Evolutionary conservation across 1,140 invertebrate genomes (phyloP), one percentile per base, ranked within the genome.

Genomic region (Drosophila ohnishii): DNA sequence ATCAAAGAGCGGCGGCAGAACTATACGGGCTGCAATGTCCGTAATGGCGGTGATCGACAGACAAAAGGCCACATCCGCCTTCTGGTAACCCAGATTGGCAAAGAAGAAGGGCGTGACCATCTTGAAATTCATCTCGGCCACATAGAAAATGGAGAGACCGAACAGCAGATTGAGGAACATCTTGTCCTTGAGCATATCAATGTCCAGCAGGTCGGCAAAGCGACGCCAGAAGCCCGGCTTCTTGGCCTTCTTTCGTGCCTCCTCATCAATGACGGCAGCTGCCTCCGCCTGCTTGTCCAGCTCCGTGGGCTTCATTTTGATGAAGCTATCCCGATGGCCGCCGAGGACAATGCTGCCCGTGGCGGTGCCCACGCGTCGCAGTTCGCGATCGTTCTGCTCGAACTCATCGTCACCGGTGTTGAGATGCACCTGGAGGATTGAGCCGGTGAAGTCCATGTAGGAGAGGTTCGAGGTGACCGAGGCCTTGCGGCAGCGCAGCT

Each of bases 71-170:
- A 95, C 93, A 64, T 95, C 94, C 7, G 92, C 91, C 90, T 94
- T 94, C 50, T 93, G 92, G 83, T 95, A 95, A 65, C 95, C 95
- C 66, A 95, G 92, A 79, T 93, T 93, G 51, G 92, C 92, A 59
- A 96, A 94, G 82, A 96, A 96, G 86, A 96, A 96, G 13, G 95
- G 95, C 39, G 94, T 95, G 50, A 96, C 94, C 93, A 95, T 94
- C 90, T 95, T 95, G 83, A 95, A 96, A 81, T 96, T 95, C 70
- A 95, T 93, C 78, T 96, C 95, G 11, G 95, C 94, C 19, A 95
- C 95, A 90, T 95, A 95, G 92, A 95, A 95, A 8, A 95, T 92
- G 37, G 95, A 95, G 16, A 95, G 91, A 2, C 95, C 95, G 50
- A 95, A 93, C 50, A 95, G 92, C 62, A 96, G 93, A 89, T 95